These are phyloP conservation scores for Sphenodon punctatus DNA, from an alignment of 2,797 vertebrate genomes.

Conservation along the genomic window DNA sequence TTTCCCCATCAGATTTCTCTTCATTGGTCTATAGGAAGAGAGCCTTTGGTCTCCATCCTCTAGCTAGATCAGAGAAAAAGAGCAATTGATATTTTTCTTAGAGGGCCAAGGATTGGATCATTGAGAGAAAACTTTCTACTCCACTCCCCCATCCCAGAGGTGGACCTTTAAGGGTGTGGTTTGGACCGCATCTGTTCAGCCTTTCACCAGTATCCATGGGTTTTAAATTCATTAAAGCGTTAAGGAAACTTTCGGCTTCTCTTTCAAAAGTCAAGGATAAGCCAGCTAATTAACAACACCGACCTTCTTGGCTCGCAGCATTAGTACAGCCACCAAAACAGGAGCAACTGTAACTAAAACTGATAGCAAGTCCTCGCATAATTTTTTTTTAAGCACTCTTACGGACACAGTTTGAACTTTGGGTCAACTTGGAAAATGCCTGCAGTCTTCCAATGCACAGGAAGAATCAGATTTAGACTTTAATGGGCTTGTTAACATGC, in stretches of 20 bases:
- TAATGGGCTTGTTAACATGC: constrained; percentile 6
- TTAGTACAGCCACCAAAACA: constrained; percentile 45
- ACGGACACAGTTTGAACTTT: constrained; percentile 29
- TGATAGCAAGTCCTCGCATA: not conserved
- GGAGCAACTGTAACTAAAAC: constrained; percentile 39
- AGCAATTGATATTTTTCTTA: not conserved
- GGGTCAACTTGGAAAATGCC: constrained; percentile 8
- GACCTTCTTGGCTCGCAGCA: constrained; percentile 42
- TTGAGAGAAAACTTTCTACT: not conserved
- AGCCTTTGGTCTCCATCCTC: not conserved
- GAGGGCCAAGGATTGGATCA: not conserved
- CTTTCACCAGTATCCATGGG: not conserved
- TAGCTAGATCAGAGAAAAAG: not conserved
- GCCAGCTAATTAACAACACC: constrained; percentile 52
- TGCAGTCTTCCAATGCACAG: constrained; percentile 13
- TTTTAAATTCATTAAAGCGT: not conserved
- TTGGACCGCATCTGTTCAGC: not conserved
- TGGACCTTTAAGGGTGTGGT: not conserved
- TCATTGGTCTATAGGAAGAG: fast-evolving
- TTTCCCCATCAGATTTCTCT: not conserved
- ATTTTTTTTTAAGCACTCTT: not conserved
- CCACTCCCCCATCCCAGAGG: not conserved
- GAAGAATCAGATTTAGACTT: constrained; percentile 3
- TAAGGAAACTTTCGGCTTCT: constrained; percentile 15
- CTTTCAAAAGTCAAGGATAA: constrained; percentile 40